Base-by-base conservation (phyloP, 1,140 invertebrate genomes). In the Sesamia nonagrioides region DNA sequence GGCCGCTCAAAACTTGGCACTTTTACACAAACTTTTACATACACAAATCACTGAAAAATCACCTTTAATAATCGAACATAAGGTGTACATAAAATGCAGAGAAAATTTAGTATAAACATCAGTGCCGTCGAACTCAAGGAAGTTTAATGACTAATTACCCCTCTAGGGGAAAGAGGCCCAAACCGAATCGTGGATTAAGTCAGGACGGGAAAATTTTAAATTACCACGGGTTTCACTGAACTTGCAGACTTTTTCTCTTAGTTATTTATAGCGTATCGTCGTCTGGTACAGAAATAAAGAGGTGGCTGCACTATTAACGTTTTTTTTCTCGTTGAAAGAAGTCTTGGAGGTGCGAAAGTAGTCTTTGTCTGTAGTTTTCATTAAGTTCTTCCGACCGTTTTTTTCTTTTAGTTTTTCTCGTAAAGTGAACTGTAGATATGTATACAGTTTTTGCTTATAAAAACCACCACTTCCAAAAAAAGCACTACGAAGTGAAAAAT, bases 91-190 rank as follows among this genome's bases (percentile, higher is more conserved):
- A 0, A 21, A n/a, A 21, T 15, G 54, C 54, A 45, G 4, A 15
- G 11, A 5, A 8, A 60, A 27, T 0, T 74, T 45, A 2, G 72
- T 74, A 37, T 1, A 18, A 27, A 45, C 7, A 52, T 60, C 48
- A 42, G 69, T 73, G 9, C 40, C 35, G 60, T 56, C 18, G 48
- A 56, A 61, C 40, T 78, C 79, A 75, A 66, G 73, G 81, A 87
- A 87, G 84, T 87, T 87, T 84, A 82, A 84, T 87, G 78, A 82
- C 79, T 84, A 87, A 86, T 86, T 87, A 84, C 77, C 50, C 37
- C 37, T 35, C 33, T 35, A 11, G 45, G 40, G 68, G 68, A 54
- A 15, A 8, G 13, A 18, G 48, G 33, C 33, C 50, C 27, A 71
- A 71, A 71, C 68, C 54, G 48, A 45, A 71, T 71, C n/a, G 48